Conservation (phyloP, 2,888 invertebrate genomes). For the Teleogryllus oceanicus region DNA sequence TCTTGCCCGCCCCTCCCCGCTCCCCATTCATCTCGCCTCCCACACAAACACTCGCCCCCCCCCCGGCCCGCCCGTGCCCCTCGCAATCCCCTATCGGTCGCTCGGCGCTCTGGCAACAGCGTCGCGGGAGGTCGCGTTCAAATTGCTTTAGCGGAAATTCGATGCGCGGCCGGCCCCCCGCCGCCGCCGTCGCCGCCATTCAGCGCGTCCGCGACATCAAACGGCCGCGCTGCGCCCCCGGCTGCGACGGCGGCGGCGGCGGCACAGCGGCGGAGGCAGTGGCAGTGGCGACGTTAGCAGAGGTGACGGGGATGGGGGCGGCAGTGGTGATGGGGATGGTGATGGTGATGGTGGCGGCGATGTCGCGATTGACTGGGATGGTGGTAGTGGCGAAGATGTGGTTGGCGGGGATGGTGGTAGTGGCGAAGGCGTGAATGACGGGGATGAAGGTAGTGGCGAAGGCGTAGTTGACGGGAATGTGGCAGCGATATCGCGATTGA, state of each 20-base stretch:
- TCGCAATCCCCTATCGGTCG: too few species aligned
- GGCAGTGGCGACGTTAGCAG: background rate
- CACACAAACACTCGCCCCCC: too few species aligned
- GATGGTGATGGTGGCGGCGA: background rate
- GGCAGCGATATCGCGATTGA: too few species aligned
- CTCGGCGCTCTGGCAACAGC: too few species aligned
- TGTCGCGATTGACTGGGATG: background rate
- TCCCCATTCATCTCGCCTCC: too few species aligned
- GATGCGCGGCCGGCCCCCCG: background rate
- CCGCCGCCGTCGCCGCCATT: background rate
- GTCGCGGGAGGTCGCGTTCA: background rate
- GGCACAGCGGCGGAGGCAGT: too few species aligned
- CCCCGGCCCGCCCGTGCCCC: too few species aligned
- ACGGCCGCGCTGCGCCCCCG: background rate
- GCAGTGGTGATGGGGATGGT: background rate
- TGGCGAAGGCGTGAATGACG: too few species aligned
- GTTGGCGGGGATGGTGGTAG: too few species aligned
- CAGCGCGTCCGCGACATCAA: conserved; percentile 22
- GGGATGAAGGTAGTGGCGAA: too few species aligned
- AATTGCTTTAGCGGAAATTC: conserved; percentile 18
- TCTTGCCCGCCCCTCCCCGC: too few species aligned
- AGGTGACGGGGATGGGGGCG: background rate
- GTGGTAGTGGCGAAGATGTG: background rate
- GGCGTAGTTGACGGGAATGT: too few species aligned
- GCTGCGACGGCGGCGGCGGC: background rate